Conservation (phyloP, 2,797 vertebrate genomes). For the Buphagus erythrorhynchus region DNA sequence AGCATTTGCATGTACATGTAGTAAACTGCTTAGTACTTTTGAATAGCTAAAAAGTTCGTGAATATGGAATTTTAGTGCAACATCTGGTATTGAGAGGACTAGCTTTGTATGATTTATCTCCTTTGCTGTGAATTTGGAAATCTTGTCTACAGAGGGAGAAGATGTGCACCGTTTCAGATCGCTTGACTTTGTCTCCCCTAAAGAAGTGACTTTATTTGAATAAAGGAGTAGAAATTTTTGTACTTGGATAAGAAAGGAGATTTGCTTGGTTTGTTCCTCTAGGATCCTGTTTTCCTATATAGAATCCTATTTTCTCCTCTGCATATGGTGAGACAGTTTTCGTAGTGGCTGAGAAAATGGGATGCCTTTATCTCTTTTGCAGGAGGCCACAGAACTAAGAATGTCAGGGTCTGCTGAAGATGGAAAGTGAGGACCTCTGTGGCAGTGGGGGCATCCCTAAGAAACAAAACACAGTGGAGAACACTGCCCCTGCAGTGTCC, state of each 20-base stretch:
- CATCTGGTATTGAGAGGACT: background rate
- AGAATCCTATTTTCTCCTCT: background rate
- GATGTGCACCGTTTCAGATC: background rate
- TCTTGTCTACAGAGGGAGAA: background rate
- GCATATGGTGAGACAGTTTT: accelerated
- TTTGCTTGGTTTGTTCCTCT: background rate
- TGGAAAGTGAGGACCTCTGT: accelerated
- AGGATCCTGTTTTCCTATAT: background rate
- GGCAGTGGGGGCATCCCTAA: background rate
- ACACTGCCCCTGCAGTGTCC: background rate
- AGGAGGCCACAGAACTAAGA: background rate
- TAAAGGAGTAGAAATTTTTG: background rate
- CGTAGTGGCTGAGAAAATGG: background rate
- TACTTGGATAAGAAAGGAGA: background rate
- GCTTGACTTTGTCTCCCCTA: background rate
- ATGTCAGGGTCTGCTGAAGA: background rate
- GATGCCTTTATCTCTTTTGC: background rate
- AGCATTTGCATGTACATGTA: background rate
- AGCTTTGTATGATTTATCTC: background rate
- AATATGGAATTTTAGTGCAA: background rate
- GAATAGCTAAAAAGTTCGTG: background rate
- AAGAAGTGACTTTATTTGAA: background rate
- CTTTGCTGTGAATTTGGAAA: background rate
- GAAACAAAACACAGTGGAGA: accelerated
- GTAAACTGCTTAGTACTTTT: background rate